These are phyloP conservation scores for Gephyroberyx darwinii DNA, from an alignment of 2,797 vertebrate species.

Conservation along the genomic window DNA sequence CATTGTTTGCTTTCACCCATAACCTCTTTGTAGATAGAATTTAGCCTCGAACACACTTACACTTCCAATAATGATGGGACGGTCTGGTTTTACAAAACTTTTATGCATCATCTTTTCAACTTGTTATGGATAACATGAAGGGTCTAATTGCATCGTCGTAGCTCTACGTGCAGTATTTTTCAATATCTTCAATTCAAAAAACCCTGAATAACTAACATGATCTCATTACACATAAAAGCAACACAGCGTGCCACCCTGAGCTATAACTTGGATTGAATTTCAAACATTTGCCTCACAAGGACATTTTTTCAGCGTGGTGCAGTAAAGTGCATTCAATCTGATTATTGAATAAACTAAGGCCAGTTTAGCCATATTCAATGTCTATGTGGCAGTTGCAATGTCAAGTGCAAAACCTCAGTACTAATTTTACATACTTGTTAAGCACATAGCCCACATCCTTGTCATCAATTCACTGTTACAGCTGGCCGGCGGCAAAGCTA, in stretches of 20 bases:
- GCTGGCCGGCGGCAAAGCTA: slow-evolving; percentile 43
- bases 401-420: slow-evolving; percentile 25
- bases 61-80: slow-evolving; percentile 13
- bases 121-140: slow-evolving; percentile 21
- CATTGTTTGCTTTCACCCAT: neutral
- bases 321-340: neutral
- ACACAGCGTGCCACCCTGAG: neutral
- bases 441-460: slow-evolving; percentile 31
- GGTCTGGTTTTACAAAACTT: slow-evolving; percentile 11
- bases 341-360: slow-evolving; percentile 9
- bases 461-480: slow-evolving; percentile 48
- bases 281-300: slow-evolving; percentile 10
- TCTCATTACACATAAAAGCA: slow-evolving; percentile 21
- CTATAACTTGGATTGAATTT: slow-evolving; percentile 23
- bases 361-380: slow-evolving; percentile 5
- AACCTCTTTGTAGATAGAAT: slow-evolving; percentile 9
- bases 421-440: slow-evolving; percentile 37
- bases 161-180: slow-evolving; percentile 1
- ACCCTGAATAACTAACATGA: slow-evolving; percentile 15
- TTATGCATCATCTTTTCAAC: slow-evolving; percentile 29
- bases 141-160: slow-evolving; percentile 11
- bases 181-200: slow-evolving; percentile 25
- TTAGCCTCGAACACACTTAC: slow-evolving; percentile 11
- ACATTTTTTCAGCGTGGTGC: neutral
- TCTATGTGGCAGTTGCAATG: slow-evolving; percentile 8